phyloP scores from a whole-genome alignment of 2,888 invertebrate genomes.

The Heteromyza rotundicornis region DNA sequence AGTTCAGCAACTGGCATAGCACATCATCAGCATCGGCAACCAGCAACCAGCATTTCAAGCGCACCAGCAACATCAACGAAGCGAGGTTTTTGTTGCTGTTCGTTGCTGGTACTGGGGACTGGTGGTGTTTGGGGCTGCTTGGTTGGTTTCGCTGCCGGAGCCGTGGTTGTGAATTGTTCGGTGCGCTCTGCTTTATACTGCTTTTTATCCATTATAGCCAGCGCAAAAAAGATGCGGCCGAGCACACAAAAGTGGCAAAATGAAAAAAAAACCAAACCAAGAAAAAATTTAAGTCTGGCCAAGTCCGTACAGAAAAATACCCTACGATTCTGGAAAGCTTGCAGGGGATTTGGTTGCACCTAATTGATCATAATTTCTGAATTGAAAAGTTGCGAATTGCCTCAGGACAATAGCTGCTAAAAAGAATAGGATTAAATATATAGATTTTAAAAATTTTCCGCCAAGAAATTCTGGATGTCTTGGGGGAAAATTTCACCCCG shows the following conservation, averaged over 20 bases:
- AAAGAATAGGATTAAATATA: too few relatives aligned
- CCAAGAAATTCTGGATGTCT: too few relatives aligned
- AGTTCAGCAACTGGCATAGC: background rate
- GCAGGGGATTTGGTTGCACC: too few relatives aligned
- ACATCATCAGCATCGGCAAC: constrained; percentile 33
- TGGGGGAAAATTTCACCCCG: too few relatives aligned
- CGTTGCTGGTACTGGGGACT: background rate
- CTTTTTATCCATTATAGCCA: constrained; percentile 10
- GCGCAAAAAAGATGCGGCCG: constrained; percentile 9
- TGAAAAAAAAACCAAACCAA: background rate
- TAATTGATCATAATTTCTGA: too few relatives aligned
- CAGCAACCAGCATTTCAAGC: constrained; percentile 28
- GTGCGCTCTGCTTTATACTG: constrained; percentile 4
- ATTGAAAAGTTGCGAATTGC: too few relatives aligned
- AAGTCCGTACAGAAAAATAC: too few relatives aligned
- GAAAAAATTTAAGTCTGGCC: too few relatives aligned
- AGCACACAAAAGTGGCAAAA: constrained; percentile 11
- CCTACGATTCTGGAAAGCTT: too few relatives aligned
- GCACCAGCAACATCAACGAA: constrained; percentile 27
- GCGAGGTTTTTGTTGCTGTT: background rate
- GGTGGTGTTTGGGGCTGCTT: constrained; percentile 2
- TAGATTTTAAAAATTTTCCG: too few relatives aligned
- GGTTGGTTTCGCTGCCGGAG: background rate
- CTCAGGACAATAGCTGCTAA: too few relatives aligned
- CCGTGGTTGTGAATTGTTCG: constrained; percentile 4